Percentiles rank a stretch among this genome's conserved stretches.
Evolutionary conservation across 2,797 vertebrate species (phyloP).

Genomic region (Todus mexicanus): DNA sequence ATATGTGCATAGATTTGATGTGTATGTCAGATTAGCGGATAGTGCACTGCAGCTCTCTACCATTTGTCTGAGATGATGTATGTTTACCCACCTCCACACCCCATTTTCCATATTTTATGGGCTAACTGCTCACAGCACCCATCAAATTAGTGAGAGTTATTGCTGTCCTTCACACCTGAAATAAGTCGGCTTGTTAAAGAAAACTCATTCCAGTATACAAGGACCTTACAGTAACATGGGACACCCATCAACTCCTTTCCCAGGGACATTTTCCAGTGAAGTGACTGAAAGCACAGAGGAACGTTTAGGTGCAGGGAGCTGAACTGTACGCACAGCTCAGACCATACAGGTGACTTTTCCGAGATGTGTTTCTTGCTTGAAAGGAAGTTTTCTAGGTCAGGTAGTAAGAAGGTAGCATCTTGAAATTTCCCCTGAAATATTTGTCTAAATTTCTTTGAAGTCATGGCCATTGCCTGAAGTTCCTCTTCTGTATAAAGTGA

Average conservation of each 20-base stretch:
- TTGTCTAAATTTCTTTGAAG: neutral
- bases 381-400: neutral
- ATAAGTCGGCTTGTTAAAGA: neutral
- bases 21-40: neutral
- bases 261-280: neutral
- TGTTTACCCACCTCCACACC: neutral
- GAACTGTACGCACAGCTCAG: neutral
- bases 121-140: neutral
- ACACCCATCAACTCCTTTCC: neutral
- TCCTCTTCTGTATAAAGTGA: neutral
- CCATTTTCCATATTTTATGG: neutral
- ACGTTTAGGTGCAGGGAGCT: neutral
- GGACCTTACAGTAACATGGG: neutral
- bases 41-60: neutral
- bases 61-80: neutral
- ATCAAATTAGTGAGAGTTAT: neutral
- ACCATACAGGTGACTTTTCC: neutral
- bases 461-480: neutral
- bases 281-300: neutral
- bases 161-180: slow-evolving; percentile 2
- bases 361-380: neutral
- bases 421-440: neutral
- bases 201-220: neutral
- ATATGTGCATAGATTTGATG: neutral
- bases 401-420: neutral